phyloP scores from a whole-genome alignment of 2,888 invertebrate species.

The Lasioglossum leucozonium region DNA sequence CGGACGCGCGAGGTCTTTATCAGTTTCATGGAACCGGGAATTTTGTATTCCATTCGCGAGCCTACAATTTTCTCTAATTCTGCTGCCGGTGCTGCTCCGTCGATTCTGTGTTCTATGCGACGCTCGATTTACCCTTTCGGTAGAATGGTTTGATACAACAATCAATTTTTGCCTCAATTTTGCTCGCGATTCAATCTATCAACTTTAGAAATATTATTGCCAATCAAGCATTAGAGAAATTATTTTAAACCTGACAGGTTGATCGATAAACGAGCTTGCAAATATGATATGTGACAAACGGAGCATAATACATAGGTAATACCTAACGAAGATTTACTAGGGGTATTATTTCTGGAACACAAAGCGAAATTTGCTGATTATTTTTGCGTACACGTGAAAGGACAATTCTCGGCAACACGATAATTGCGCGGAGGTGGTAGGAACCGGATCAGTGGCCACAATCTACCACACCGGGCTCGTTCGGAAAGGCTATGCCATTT shows the following conservation, averaged over 20 bases:
- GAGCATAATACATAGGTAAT: background rate
- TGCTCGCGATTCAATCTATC: background rate
- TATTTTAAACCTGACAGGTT: background rate
- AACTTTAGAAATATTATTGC: background rate
- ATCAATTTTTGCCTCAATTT: background rate
- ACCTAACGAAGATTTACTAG: background rate
- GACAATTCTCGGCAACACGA: background rate
- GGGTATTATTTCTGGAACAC: background rate
- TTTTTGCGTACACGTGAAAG: background rate
- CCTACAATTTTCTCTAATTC: background rate
- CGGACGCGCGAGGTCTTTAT: background rate
- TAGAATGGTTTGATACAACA: background rate
- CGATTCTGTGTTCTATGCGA: background rate
- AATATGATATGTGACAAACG: background rate
- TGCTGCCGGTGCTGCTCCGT: background rate
- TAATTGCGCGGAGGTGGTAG: background rate
- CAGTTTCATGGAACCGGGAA: background rate
- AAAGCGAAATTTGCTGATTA: background rate
- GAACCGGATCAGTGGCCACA: background rate
- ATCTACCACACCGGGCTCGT: background rate
- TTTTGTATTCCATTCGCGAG: background rate
- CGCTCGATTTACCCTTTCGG: too few species aligned
- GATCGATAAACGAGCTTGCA: background rate
- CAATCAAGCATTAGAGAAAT: too few species aligned
- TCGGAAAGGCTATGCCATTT: background rate